Evolutionary conservation across 2,888 invertebrate genomes (phyloP).

Genomic region (Tenthredo mesomela): DNA sequence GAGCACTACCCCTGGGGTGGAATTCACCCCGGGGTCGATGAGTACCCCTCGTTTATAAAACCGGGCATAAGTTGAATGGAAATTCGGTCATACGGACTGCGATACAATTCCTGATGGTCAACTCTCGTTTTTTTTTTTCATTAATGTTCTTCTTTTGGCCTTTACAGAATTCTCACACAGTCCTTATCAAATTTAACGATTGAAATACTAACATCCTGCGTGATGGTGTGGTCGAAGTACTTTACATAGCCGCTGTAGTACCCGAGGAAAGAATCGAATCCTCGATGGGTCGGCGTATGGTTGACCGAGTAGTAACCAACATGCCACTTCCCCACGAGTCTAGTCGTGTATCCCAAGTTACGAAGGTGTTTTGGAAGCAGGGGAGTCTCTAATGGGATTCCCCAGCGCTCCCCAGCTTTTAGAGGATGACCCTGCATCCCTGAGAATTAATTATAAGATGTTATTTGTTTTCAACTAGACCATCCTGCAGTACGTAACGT

Average conservation of each 20-base stretch:
- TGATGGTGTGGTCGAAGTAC: conserved; percentile 85
- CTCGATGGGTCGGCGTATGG: conserved; percentile 86
- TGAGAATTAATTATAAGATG: conserved; percentile 60
- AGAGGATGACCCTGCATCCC: conserved; percentile 80
- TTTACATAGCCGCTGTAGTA: conserved; percentile 91
- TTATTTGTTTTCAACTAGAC: background rate
- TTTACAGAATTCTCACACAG: background rate
- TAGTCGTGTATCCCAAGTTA: conserved; percentile 79
- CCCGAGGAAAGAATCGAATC: conserved; percentile 91
- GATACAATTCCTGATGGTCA: background rate
- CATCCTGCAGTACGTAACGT: background rate
- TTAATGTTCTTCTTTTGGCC: background rate
- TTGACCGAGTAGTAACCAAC: conserved; percentile 79
- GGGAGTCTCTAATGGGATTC: conserved; percentile 78
- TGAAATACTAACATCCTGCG: conserved; percentile 73
- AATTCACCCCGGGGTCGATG: too few relatives aligned
- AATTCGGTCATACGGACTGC: background rate
- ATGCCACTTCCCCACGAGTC: conserved; percentile 82
- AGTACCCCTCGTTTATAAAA: too few relatives aligned
- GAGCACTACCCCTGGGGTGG: too few relatives aligned
- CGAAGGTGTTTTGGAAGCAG: conserved; percentile 80
- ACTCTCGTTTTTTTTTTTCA: background rate
- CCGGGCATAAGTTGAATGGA: background rate
- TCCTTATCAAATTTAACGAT: conserved; percentile 37
- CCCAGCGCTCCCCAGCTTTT: conserved; percentile 78